Evolutionary conservation across 2,888 invertebrate species (phyloP).

Genomic region (Barypeithes pellucidus): DNA sequence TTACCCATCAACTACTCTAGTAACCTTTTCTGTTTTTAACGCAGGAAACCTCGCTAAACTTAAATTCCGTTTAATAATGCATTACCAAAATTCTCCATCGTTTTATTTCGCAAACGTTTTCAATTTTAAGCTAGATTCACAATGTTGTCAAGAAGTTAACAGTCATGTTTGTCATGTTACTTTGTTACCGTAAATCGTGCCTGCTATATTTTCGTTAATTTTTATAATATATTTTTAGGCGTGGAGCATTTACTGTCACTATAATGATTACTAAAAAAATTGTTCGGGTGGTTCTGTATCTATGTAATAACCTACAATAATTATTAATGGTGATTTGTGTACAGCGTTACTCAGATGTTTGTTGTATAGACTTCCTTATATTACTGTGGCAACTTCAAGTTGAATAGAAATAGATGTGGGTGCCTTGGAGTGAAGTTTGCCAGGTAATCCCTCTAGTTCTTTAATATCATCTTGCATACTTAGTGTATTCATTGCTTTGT

Average conservation of each 20-base stretch:
- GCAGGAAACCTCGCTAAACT: neutral
- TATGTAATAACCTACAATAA: neutral
- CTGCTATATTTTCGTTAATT: conserved; percentile 7
- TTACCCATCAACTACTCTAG: too few relatives aligned
- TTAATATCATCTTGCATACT: too few relatives aligned
- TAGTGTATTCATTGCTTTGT: too few relatives aligned
- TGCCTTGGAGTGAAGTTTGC: too few relatives aligned
- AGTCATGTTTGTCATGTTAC: neutral
- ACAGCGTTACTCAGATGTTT: too few relatives aligned
- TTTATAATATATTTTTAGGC: conserved; percentile 6
- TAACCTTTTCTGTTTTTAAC: too few relatives aligned
- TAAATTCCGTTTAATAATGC: too few relatives aligned
- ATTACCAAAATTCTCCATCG: neutral
- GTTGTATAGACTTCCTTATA: too few relatives aligned
- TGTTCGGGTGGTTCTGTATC: neutral
- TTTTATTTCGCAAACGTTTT: neutral
- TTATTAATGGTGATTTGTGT: too few relatives aligned
- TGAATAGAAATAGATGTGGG: too few relatives aligned
- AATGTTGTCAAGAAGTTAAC: conserved; percentile 22
- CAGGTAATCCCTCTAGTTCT: too few relatives aligned
- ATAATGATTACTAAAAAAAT: neutral
- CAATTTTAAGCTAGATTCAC: neutral
- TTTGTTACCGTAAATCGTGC: conserved; percentile 17
- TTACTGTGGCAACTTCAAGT: too few relatives aligned
- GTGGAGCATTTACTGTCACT: conserved; percentile 4